Evolutionary conservation across 2,113 vertebrate species (phyloP).

Genomic region (Alligator sinensis): DNA sequence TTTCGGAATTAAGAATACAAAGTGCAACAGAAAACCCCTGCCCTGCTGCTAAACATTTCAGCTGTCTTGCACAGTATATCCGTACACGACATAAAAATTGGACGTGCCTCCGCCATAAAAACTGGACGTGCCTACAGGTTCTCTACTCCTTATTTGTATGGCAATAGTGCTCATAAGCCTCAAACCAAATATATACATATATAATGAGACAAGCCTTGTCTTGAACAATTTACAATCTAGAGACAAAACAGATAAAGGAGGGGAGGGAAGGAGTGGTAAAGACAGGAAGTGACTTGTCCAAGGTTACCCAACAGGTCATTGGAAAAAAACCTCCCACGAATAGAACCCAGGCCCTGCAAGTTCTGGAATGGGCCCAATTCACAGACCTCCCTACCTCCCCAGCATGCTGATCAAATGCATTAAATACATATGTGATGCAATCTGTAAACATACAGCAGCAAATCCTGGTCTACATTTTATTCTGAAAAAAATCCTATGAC

Average conservation of each 20-base stretch:
- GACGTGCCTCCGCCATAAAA: not conserved
- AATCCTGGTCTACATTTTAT: not conserved
- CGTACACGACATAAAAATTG: not conserved
- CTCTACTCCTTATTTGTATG: not conserved
- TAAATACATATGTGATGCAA: not conserved
- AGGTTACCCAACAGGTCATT: not conserved
- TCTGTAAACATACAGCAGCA: not conserved
- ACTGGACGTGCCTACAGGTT: not conserved
- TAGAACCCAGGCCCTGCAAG: not conserved
- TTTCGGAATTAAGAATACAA: not conserved
- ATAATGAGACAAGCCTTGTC: not conserved
- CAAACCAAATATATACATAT: not conserved
- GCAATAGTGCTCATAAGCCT: not conserved
- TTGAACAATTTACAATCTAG: not conserved
- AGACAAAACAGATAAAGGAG: not conserved
- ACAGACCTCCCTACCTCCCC: too few species aligned
- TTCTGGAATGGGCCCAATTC: not conserved
- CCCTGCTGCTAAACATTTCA: not conserved
- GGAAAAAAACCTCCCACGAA: not conserved
- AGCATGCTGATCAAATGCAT: too few species aligned
- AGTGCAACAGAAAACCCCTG: not conserved
- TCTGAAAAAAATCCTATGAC: not conserved
- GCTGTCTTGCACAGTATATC: rapidly evolving
- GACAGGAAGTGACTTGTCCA: not conserved
- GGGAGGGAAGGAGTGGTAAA: not conserved